Percentiles rank a stretch among this genome's conserved stretches.
Evolutionary conservation across 2,113 vertebrate species (phyloP).

Genomic region (Scytalopus superciliaris): DNA sequence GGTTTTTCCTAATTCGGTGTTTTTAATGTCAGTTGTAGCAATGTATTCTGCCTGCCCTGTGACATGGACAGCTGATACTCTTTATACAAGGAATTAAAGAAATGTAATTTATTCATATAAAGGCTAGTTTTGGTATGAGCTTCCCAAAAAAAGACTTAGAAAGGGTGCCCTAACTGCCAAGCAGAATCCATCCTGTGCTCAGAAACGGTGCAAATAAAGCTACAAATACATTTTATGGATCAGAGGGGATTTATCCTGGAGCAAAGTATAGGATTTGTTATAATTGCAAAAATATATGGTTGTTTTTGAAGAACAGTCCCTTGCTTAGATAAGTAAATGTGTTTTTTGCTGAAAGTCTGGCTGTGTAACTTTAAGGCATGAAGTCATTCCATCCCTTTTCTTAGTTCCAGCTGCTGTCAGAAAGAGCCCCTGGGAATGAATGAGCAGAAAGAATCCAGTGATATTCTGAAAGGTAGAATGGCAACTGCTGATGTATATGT

Average conservation of each 20-base stretch:
- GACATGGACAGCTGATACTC: background rate
- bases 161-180: background rate
- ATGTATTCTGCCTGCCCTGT: background rate
- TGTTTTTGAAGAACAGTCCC: background rate
- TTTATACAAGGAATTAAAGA: background rate
- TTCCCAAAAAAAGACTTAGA: background rate
- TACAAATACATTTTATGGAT: background rate
- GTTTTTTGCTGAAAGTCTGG: background rate
- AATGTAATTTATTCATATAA: background rate
- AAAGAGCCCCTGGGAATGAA: background rate
- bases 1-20: background rate
- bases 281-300: background rate
- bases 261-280: background rate
- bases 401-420: background rate
- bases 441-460: background rate
- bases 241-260: background rate
- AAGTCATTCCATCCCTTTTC: background rate
- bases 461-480: background rate
- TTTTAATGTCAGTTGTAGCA: background rate
- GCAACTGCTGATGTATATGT: background rate
- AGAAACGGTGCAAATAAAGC: background rate
- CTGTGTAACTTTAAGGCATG: background rate
- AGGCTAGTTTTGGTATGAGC: accelerated
- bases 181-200: accelerated
- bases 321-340: background rate